phyloP scores from a whole-genome alignment of 2,113 vertebrate species.

The Albula glossodonta region DNA sequence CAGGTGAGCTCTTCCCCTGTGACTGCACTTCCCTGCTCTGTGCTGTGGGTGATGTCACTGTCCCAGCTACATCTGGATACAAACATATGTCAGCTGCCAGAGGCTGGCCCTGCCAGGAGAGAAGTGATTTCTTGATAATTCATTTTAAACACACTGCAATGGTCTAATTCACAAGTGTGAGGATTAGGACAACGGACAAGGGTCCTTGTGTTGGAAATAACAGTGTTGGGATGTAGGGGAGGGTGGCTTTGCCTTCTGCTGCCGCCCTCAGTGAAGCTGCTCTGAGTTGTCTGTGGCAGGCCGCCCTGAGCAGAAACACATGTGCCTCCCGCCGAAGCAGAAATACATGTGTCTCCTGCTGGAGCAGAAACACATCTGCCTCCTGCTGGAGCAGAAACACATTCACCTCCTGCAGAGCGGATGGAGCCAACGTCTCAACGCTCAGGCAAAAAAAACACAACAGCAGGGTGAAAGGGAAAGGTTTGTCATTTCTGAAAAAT shows the following conservation, averaged over 20 bases:
- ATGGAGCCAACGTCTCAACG: slow-evolving; percentile 65
- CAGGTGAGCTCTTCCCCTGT: slow-evolving; percentile 64
- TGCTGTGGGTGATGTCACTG: slow-evolving; percentile 67
- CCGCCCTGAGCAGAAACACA: slow-evolving; percentile 70
- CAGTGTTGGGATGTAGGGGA: slow-evolving; percentile 35
- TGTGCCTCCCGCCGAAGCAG: slow-evolving; percentile 59
- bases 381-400: slow-evolving; percentile 58
- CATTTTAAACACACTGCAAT: slow-evolving; percentile 59
- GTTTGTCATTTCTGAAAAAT: slow-evolving; percentile 53
- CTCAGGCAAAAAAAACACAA: slow-evolving; percentile 60
- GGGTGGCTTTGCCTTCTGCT: slow-evolving; percentile 49
- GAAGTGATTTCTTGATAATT: slow-evolving; percentile 56
- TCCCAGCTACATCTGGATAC: slow-evolving; percentile 67
- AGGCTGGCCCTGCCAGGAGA: slow-evolving; percentile 60
- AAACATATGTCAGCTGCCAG: slow-evolving; percentile 75
- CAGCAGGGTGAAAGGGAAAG: slow-evolving; percentile 15
- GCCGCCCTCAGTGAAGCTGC: slow-evolving; percentile 59
- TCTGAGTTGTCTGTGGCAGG: slow-evolving; percentile 67
- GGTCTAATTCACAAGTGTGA: slow-evolving; percentile 58
- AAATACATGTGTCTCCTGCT: slow-evolving; percentile 61
- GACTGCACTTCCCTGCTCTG: slow-evolving; percentile 18
- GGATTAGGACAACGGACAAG: slow-evolving; percentile 70
- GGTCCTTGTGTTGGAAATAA: slow-evolving; percentile 58
- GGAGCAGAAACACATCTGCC: slow-evolving; percentile 65
- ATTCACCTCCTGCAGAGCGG: slow-evolving; percentile 58